Evolutionary conservation across 2,113 vertebrate genomes (phyloP), one percentile per base, ranked within the genome.

Genomic region (Pseudorasbora parva): DNA sequence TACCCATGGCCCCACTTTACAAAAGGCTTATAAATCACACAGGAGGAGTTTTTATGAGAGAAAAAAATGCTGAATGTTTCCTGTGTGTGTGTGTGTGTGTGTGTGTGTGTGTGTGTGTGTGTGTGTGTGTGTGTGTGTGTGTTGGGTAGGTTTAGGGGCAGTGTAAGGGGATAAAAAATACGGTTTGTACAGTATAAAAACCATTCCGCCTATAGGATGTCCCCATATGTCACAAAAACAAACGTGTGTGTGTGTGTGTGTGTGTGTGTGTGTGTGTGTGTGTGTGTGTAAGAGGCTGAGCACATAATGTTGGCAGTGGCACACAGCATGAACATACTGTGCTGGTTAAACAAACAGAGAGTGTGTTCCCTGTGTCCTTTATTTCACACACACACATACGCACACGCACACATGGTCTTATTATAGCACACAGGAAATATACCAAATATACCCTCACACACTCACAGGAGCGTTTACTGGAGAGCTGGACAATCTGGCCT

Each of bases 331-430:
- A 82, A 86, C 82, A 79, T 76, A 82, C 86, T 66, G 54, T 87
- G 68, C 86, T 85, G 77, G 80, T 73, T 85, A 41, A 47, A 72
- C 77, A 87, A 90, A 89, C 37, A 84, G 80, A 78, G 79, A 23
- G 30, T 79, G 62, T 8, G 21, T 81, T 82, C 84, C 23, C 78
- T 76, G 23, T 85, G 69, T 56, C 47, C 86, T 85, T 78, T 45
- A 54, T 43, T 17, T 9, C 47, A 30, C 30, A 30, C 30, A 30
- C 30, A 37, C 89, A 85, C 84, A 56, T 76, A 78, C 33, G 45
- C 89, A 84, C 81, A 49, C 77, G 68, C 41, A 54, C 33, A 57
- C 82, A 57, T 68, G 69, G 43, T 76, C 73, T 73, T 82, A 77
- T 66, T 54, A 66, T 81, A 81, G 79, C 79, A n/a, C 47, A 71